These are phyloP conservation scores for Epistrophella euchroma DNA, from an alignment of 2,888 invertebrate genomes.

Conservation along the genomic window DNA sequence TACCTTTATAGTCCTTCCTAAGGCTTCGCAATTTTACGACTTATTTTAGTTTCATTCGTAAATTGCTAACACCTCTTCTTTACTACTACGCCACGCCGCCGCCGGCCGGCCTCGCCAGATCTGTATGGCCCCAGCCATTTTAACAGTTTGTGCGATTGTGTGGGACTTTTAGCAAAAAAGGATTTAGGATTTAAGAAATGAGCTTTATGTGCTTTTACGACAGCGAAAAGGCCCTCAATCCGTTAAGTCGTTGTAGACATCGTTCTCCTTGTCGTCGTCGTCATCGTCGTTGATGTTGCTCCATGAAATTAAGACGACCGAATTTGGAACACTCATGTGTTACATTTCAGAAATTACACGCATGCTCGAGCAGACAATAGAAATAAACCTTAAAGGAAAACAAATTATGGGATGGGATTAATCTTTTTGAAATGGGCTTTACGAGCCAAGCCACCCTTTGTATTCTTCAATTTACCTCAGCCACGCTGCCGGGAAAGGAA, in stretches of 20 bases:
- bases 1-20: conserved; percentile 56
- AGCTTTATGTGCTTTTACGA: conserved; percentile 50
- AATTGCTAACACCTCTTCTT: conserved; percentile 54
- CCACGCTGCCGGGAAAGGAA: not conserved
- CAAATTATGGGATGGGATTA: conserved; percentile 48
- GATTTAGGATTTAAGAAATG: conserved; percentile 48
- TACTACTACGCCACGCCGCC: not conserved
- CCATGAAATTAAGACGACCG: conserved; percentile 50
- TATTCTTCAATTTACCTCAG: conserved; percentile 4
- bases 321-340: conserved; percentile 62
- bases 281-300: not conserved
- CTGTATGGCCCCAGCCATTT: not conserved
- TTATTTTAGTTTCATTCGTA: conserved; percentile 64
- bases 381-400: conserved; percentile 12
- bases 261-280: not conserved
- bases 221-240: conserved; percentile 12
- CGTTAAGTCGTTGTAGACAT: not conserved
- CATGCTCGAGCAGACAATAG: conserved; percentile 70
- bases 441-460: conserved; percentile 35
- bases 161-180: conserved; percentile 37
- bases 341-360: conserved; percentile 70
- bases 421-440: conserved; percentile 34
- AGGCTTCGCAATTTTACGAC: conserved; percentile 70
- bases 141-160: too few relatives aligned
- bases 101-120: not conserved